Evolutionary conservation across 2,113 vertebrate genomes (phyloP).

Genomic region (Ictalurus punctatus): DNA sequence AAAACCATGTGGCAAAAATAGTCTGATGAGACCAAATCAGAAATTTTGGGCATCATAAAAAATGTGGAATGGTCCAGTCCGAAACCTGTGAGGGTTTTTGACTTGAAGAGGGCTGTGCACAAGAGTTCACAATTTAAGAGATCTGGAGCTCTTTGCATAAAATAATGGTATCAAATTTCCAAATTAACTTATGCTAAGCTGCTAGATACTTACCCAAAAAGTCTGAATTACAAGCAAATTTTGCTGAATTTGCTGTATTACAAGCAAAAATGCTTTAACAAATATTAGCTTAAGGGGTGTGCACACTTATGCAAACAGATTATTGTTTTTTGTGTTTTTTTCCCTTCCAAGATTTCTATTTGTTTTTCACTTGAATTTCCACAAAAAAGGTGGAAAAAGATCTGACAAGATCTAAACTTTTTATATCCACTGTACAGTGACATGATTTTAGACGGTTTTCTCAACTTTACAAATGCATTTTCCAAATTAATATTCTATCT

Average conservation of each 20-base stretch:
- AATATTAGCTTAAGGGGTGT: neutral
- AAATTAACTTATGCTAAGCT: neutral
- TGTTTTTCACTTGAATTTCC: neutral
- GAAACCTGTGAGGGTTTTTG: too few relatives aligned
- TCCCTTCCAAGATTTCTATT: neutral
- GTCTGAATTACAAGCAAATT: neutral
- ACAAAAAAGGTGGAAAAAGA: neutral
- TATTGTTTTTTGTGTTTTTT: neutral
- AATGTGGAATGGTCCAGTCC: too few relatives aligned
- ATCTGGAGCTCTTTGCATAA: neutral
- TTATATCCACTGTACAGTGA: neutral
- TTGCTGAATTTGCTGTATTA: neutral
- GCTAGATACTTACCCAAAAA: neutral
- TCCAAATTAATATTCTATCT: neutral
- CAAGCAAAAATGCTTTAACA: neutral
- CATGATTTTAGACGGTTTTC: neutral
- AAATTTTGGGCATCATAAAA: too few relatives aligned
- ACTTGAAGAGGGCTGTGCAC: too few relatives aligned
- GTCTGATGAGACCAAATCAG: too few relatives aligned
- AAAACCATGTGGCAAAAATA: too few relatives aligned
- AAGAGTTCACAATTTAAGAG: too few relatives aligned
- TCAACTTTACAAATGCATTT: neutral
- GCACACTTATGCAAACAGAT: neutral
- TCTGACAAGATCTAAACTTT: neutral
- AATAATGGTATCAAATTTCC: neutral